phyloP scores from a whole-genome alignment of 2,797 vertebrate genomes.

The Peromyscus attwateri region DNA sequence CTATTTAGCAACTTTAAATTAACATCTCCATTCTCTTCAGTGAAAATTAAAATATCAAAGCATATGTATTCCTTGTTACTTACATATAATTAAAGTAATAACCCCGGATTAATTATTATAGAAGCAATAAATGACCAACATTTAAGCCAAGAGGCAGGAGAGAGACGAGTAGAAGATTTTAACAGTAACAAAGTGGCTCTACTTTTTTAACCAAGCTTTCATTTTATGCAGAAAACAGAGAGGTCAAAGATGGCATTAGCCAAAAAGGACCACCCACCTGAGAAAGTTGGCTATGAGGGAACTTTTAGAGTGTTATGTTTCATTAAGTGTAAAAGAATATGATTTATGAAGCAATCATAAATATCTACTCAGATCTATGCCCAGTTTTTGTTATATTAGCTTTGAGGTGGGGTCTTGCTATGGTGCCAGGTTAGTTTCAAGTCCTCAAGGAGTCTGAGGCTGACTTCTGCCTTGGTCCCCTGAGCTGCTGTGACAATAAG shows the following conservation, averaged over 20 bases:
- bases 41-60: constrained; percentile 75
- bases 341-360: background rate
- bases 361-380: background rate
- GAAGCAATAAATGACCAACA: constrained; percentile 55
- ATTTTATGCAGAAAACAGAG: background rate
- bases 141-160: background rate
- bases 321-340: background rate
- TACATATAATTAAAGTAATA: constrained; percentile 80
- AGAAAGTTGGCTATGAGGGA: background rate
- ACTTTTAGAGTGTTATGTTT: background rate
- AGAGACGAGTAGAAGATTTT: background rate
- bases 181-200: background rate
- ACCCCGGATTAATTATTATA: constrained; percentile 66
- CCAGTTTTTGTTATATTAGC: background rate
- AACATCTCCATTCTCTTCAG: constrained; percentile 64
- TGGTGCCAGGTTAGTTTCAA: background rate
- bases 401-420: background rate
- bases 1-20: constrained; percentile 74
- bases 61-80: constrained; percentile 75
- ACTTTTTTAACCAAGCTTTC: background rate
- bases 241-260: background rate
- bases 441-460: background rate
- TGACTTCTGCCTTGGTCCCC: background rate
- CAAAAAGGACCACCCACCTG: background rate
- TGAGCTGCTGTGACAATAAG: background rate